Percentiles rank a stretch among this genome's conserved stretches.
Conservation (phyloP, 2,113 vertebrate species). For the Jacana jacana region DNA sequence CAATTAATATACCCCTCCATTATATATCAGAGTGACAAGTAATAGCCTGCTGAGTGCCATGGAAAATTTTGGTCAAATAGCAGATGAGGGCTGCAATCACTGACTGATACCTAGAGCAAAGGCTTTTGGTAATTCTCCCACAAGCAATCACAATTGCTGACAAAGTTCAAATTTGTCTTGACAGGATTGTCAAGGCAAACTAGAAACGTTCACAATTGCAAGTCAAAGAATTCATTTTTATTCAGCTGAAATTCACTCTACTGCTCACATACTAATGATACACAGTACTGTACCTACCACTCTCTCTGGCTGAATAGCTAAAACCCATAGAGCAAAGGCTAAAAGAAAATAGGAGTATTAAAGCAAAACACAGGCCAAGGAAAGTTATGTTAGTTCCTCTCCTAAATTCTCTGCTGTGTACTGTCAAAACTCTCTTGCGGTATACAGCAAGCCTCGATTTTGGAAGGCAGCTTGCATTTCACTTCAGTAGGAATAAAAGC, state of each 20-base stretch:
- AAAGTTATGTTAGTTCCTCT: not conserved
- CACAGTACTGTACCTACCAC: not conserved
- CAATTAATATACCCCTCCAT: conserved; percentile 57
- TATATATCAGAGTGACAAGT: conserved; percentile 60
- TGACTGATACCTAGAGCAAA: conserved; percentile 66
- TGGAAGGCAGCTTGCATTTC: not conserved
- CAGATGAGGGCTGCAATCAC: conserved; percentile 65
- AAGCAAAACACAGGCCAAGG: not conserved
- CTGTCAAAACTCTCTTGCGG: not conserved
- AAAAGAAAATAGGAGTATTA: not conserved
- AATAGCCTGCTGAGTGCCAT: conserved; percentile 65
- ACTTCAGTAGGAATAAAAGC: not conserved
- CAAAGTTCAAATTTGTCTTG: conserved; percentile 65
- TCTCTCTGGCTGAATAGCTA: not conserved
- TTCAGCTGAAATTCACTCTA: conserved; percentile 43
- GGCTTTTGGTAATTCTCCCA: conserved; percentile 34
- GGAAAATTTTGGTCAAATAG: conserved; percentile 71
- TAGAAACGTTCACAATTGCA: conserved; percentile 50
- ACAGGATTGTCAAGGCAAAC: conserved; percentile 60
- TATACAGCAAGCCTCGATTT: not conserved
- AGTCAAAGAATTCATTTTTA: conserved; percentile 47
- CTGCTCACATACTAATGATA: conserved; percentile 43
- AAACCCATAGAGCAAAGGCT: not conserved
- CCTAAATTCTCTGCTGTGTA: not conserved
- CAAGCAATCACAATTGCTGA: conserved; percentile 51